Evolutionary conservation across 2,113 vertebrate species (phyloP).

Genomic region (Salvelinus alpinus): DNA sequence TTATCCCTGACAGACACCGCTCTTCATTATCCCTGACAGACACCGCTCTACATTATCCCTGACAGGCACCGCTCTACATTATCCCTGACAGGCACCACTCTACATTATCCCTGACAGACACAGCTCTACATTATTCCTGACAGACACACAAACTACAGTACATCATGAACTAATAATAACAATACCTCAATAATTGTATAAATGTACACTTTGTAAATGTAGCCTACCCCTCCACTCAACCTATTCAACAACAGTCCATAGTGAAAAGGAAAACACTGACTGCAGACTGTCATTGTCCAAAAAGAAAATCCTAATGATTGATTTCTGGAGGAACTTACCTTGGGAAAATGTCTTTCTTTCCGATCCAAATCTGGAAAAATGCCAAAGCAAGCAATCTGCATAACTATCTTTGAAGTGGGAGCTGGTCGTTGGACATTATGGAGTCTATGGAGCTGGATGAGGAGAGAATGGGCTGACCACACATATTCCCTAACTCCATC

Average conservation of each 20-base stretch:
- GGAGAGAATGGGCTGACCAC: constrained; percentile 44
- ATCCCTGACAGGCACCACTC: no score
- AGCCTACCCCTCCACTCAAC: not conserved
- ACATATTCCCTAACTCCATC: constrained; percentile 43
- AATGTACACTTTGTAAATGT: not conserved
- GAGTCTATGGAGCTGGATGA: constrained; percentile 19
- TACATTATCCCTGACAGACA: not conserved
- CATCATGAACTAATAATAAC: not conserved
- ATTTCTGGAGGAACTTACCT: constrained; percentile 33
- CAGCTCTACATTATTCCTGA: no score
- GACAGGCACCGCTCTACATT: no score
- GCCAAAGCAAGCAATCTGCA: constrained; percentile 29
- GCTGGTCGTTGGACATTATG: constrained; percentile 18
- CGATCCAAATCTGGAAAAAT: constrained; percentile 34
- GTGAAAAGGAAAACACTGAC: not conserved
- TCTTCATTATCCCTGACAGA: no score
- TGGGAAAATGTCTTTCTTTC: constrained; percentile 33
- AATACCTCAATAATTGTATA: not conserved
- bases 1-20: no score
- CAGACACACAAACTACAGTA: not conserved
- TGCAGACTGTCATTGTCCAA: not conserved
- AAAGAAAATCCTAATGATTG: not conserved
- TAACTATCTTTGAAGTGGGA: constrained; percentile 39
- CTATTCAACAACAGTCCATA: not conserved
- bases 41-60: no score